phyloP scores from a whole-genome alignment of 2,888 invertebrate species.

The Arrhopalites spinosus region DNA sequence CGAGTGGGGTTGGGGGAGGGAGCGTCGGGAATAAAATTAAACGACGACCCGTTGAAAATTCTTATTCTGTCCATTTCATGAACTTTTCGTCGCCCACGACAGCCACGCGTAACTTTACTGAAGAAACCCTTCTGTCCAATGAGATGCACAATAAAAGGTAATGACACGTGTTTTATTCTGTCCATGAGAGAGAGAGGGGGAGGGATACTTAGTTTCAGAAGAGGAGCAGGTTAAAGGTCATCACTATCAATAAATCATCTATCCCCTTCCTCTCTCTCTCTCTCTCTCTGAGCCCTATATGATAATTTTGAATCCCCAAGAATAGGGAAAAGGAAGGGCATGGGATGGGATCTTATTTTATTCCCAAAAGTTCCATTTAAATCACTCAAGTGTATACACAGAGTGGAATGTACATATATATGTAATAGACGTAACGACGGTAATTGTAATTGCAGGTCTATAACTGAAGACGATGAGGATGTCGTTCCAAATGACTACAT shows the following conservation, averaged over 20 bases:
- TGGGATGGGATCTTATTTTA: too few relatives aligned
- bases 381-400: too few relatives aligned
- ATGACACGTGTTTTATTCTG: background rate
- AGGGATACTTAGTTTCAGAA: too few relatives aligned
- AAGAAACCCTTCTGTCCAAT: slow-evolving; percentile 55
- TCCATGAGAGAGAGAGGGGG: background rate
- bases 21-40: slow-evolving; percentile 41
- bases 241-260: too few relatives aligned
- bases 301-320: too few relatives aligned
- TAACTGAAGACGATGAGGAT: slow-evolving; percentile 51
- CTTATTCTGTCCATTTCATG: slow-evolving; percentile 57
- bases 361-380: too few relatives aligned
- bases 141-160: slow-evolving; percentile 49
- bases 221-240: too few relatives aligned
- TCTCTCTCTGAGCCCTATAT: too few relatives aligned
- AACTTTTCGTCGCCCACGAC: slow-evolving; percentile 54
- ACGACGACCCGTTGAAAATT: slow-evolving; percentile 54
- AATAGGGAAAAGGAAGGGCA: too few relatives aligned
- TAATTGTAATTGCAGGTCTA: slow-evolving; percentile 12
- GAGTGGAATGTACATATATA: too few relatives aligned
- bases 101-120: slow-evolving; percentile 53
- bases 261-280: too few relatives aligned
- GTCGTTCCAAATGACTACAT: slow-evolving; percentile 52
- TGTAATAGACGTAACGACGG: too few relatives aligned
- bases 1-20: background rate